Evolutionary conservation across 2,888 invertebrate genomes (phyloP), one percentile per base, ranked within the genome.

Genomic region (Meandrusa payeni): DNA sequence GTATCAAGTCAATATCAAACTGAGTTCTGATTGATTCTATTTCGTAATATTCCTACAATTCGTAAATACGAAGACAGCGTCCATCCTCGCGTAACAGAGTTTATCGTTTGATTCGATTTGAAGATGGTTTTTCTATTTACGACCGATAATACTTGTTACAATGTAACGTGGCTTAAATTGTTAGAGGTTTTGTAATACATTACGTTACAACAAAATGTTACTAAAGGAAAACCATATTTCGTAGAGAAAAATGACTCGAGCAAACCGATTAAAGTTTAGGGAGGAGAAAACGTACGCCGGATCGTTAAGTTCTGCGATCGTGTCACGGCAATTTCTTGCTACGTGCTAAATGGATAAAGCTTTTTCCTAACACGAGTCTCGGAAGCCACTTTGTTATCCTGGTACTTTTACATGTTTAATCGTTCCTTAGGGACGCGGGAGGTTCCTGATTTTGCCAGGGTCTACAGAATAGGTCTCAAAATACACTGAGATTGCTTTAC

Each of bases 321-420:
- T 82, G 80, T 78, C 62, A 64, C 69, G 55, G 66, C 72, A 67
- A 65, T 78, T 69, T 55, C 61, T 58, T 52, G 66, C 69, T 72
- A 87, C 86, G 86, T 86, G 87, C 82, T 85, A 86, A 85, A 81
- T 78, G 79, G 70, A 61, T 58, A 50, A 57, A 61, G 63, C 69
- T 70, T 69, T 72, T 74, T 67, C 68, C 63, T 54, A 65, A 61
- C 39, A 27, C 44, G 45, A 34, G 55, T 57, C 73, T 76, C 74
- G 71, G 62, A n/a, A 66, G 71, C 64, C 72, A 80, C 76, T 82
- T 83, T 85, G 83, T 83, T 82, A 76, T 73, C 78, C 81, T 70
- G 73, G 64, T 80, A 85, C 82, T 80, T 78, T 76, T 85, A 83
- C 82, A 82, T 82, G 83, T 78, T 85, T 87, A 87, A 88, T 87